Base-by-base conservation (phyloP, 1,140 invertebrate species). In the Oncopodura yosiiana region DNA sequence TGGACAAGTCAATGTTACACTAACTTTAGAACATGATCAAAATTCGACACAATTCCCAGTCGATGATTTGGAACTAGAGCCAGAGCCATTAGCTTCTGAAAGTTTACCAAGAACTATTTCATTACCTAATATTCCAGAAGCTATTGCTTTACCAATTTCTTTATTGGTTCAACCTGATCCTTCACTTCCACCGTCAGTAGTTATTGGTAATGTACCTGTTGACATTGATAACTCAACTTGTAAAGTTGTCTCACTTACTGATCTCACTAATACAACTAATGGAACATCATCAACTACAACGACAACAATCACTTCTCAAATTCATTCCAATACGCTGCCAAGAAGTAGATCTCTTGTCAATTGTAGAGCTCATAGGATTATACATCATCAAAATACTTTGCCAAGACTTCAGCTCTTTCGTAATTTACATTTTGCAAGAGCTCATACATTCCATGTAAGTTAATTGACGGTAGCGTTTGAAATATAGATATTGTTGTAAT, bases 401-500 rank as follows among this genome's bases (percentile, higher is more conserved):
- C 56, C 53, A n/a, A 38, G 34, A 16, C 57, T 57, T 24, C 56
- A 59, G 23, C 38, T 63, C n/a, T 60, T 63, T 41, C 21, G 58
- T 29, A 57, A 56, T 41, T 39, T 63, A 6, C 61, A 63, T 49
- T 60, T 63, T 49, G 42, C 50, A 3, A 21, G 61, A 21, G 24
- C 54, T 1, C 57, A 63, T 27, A 53, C 60, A 45, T 63, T 63
- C 45, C 61, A 63, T 45, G 61, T 63, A 55, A 60, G 56, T 39
- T 27, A 8, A 5, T 38, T 9, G 8, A 36, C 46, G 6, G 5
- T 26, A 46, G 27, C 26, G 5, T 18, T 26, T 11, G 43, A 45
- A 27, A 14, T 36, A 16, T 23, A n/a, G 38, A 43, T 18, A 11
- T 48, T 23, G 2, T 21, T 34, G 24, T 46, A 23, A 49, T 16